Evolutionary conservation across 1,140 invertebrate species (phyloP), one percentile per base, ranked within the genome.

Genomic region (Meloidogyne floridensis): DNA sequence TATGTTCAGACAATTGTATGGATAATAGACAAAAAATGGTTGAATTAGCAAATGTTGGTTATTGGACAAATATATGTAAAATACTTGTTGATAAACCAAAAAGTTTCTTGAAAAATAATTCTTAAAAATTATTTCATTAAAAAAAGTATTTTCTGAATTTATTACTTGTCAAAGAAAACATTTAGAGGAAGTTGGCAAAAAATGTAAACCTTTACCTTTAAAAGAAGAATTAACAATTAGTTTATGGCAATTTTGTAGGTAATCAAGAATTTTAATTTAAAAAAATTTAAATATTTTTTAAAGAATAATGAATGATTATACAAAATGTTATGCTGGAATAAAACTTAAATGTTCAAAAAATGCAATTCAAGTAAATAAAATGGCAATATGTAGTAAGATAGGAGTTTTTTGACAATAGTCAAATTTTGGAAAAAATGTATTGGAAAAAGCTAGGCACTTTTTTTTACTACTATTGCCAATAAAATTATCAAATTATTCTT

Each of bases 21-120:
- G 77, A 79, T 51, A 79, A 79, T 15, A 20, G 65, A 65, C 65
- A 65, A 72, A 79, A 79, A 51, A 42, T 79, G 77, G 59, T 79
- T 32, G 59, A 79, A 47, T 32, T 79, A 51, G 77, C 77, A 42
- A 79, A 79, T 70, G 20, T 79, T 15, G 59, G 65, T 72, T 72
- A 79, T n/a, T 79, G 77, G 77, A 53, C 56, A 51, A 10, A 51
- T 47, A 42, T 79, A n/a, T 79, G 77, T 72, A 20, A 43, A 18
- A 79, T 69, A 43, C 65, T 79, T 32, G 10, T 43, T n/a, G 15
- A 13, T 32, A 69, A 20, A 3, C 77, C 65, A 15, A 79, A 79
- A 71, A 43, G 77, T 79, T 20, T 4, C 10, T 47, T 18, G 18
- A 10, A 4, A 47, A 53, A 4, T 51, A 75, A 42, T 10, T 53